Evolutionary conservation across 1,140 invertebrate genomes (phyloP), one percentile per base, ranked within the genome.

Genomic region (Acromyrmex charruanus): DNA sequence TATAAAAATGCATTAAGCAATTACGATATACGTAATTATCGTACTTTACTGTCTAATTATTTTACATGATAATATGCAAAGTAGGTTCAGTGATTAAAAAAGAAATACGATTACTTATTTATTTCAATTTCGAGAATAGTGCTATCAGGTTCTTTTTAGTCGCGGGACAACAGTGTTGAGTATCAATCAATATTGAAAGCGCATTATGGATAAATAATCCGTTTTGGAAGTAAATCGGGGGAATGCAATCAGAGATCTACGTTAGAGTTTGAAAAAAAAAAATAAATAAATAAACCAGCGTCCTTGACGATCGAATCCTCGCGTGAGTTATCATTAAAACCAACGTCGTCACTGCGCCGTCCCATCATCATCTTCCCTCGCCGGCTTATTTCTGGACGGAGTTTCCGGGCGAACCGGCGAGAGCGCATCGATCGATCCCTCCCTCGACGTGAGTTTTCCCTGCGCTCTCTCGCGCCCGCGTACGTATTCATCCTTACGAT

Each of bases 371-470:
- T 63, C 58, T 69, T 69, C 28, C 58, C 85, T 86, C 71, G 63
- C 25, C 18, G 69, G 63, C 82, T 88, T 82, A 89, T 87, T 87
- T 89, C 65, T 49, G 86, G 63, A 61, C 71, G 61, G 59, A 80
- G 59, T 87, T 81, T 66, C 79, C 66, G 74, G 65, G 66, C 68
- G 59, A 80, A 87, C 58, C 35, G 68, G 18, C 68, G n/a, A 12
- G 66, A 84, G 59, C 75, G 49, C 82, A 79, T 82, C 77, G 69
- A 89, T 89, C 85, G 89, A 89, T 85, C 35, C 18, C 77, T 65
- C 68, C 66, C 77, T 49, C 28, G 61, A n/a, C 25, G 18, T 6
- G 49, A 81, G 51, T 77, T 86, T 86, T 59, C 77, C 44, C 63
- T 21, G 58, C 59, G 39, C 18, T 9, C 18, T 9, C 49, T 28